A percentile compares a stretch with the other conserved stretches of the same genome.
Conservation (phyloP, 2,888 invertebrate species). For the Chrysodeixis includens region DNA sequence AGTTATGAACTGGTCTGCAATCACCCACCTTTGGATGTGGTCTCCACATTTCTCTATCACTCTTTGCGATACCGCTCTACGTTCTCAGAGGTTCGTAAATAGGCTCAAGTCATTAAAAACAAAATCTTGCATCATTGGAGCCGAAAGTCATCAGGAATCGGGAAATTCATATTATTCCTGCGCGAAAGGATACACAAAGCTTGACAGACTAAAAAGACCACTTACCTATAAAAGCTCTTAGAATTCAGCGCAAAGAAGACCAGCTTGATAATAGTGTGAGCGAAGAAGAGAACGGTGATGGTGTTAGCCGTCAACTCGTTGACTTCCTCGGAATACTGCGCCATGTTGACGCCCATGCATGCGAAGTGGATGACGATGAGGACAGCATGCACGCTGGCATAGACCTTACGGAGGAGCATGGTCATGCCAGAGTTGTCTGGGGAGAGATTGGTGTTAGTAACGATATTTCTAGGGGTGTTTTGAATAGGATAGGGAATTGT, state of each 20-base stretch:
- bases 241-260: conserved; percentile 92
- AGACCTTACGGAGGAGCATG: conserved; percentile 89
- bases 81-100: no score
- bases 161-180: no score
- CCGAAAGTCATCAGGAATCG: no score
- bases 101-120: no score
- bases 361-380: conserved; percentile 90
- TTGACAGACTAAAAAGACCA: conserved; percentile 23
- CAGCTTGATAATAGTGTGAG: conserved; percentile 93
- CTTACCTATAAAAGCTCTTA: conserved; percentile 93
- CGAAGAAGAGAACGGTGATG: conserved; percentile 94
- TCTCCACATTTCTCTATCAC: no score
- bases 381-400: conserved; percentile 90
- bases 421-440: conserved; percentile 84
- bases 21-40: no score
- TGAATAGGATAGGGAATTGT: no score
- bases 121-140: no score
- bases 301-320: conserved; percentile 94
- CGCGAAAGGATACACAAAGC: no score
- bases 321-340: conserved; percentile 92
- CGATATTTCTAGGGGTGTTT: neutral
- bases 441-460: conserved; percentile 14
- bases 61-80: no score
- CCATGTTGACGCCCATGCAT: conserved; percentile 91
- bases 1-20: no score